Conservation (phyloP, 2,113 vertebrate genomes). For the Panthera uncia region DNA sequence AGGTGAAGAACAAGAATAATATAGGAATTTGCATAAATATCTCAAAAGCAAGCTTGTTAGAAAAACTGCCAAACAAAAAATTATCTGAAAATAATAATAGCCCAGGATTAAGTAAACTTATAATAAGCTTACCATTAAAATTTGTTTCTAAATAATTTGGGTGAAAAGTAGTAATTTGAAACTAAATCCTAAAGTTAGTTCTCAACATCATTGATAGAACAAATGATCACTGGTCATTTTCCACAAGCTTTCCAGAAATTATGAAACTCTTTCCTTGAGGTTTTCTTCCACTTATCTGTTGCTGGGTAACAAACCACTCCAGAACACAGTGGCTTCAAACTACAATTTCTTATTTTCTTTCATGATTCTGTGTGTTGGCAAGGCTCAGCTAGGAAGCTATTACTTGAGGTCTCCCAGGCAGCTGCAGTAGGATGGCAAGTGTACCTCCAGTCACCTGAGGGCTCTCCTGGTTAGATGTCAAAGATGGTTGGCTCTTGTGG, state of each 20-base stretch:
- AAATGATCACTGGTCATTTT: conserved; percentile 9
- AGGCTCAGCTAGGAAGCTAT: background rate
- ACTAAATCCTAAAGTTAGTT: background rate
- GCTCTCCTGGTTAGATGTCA: background rate
- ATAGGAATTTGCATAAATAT: background rate
- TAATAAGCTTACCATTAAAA: background rate
- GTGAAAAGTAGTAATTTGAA: background rate
- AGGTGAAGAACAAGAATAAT: background rate
- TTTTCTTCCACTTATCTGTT: background rate
- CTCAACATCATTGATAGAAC: background rate
- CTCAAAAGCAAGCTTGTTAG: background rate
- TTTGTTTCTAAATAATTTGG: background rate
- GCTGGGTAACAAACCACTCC: background rate
- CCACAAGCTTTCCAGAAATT: background rate
- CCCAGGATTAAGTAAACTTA: background rate
- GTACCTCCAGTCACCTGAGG: background rate
- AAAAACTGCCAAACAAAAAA: background rate
- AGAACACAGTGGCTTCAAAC: background rate
- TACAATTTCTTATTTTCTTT: conserved; percentile 10
- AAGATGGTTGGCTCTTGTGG: background rate
- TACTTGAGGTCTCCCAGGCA: background rate
- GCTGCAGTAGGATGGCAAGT: background rate
- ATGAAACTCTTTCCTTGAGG: background rate
- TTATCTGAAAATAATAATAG: background rate
- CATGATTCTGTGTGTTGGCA: background rate